These are phyloP conservation scores for Embidobia sp. DNA, from an alignment of 2,888 invertebrate species.

Conservation along the genomic window DNA sequence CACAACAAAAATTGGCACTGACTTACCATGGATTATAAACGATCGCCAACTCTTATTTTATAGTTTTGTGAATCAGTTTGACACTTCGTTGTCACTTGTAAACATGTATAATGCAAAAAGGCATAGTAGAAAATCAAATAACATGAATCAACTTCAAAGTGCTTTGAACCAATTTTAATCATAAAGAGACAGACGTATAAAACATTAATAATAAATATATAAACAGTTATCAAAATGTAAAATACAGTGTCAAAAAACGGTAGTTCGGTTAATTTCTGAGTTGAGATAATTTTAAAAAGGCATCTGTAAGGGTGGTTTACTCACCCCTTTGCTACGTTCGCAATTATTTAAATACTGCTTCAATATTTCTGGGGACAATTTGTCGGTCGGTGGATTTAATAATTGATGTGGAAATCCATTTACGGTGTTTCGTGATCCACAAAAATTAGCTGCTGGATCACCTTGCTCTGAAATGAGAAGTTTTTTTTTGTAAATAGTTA, in stretches of 20 bases:
- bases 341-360: conserved; percentile 73
- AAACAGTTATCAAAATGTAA: conserved; percentile 36
- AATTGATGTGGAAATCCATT: conserved; percentile 63
- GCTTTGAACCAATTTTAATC: conserved; percentile 18
- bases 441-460: conserved; percentile 36
- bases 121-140: too few species aligned
- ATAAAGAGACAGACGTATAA: conserved; percentile 19
- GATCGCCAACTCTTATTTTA: conserved; percentile 34
- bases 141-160: background rate
- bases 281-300: conserved; percentile 41
- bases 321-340: conserved; percentile 74
- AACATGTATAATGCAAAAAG: background rate
- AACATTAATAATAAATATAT: conserved; percentile 1
- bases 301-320: conserved; percentile 68
- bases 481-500: too few species aligned
- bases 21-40: conserved; percentile 39
- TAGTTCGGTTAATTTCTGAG: conserved; percentile 53
- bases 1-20: conserved; percentile 36
- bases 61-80: background rate
- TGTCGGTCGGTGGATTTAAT: conserved; percentile 62
- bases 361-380: conserved; percentile 75
- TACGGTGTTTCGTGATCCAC: conserved; percentile 59
- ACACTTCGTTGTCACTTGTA: conserved; percentile 4
- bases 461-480: conserved; percentile 64
- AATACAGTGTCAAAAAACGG: background rate